Conservation (phyloP, 1,140 invertebrate genomes). For the Drosophila tani region DNA sequence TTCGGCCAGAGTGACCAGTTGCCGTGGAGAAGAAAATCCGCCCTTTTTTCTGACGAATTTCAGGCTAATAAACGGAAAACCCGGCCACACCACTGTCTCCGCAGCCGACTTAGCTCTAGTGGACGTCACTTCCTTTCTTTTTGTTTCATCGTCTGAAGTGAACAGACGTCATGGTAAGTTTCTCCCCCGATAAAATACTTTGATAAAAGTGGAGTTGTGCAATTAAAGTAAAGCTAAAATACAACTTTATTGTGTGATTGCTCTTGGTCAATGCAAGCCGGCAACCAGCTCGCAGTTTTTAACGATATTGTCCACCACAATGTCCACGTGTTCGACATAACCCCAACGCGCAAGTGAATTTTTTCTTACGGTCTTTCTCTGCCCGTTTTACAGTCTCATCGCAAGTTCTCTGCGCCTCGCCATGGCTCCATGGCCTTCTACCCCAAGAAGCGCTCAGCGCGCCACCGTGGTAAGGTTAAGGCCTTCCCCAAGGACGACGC, state of each 20-base stretch:
- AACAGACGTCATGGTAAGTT: constrained; percentile 80
- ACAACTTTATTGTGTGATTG: not conserved
- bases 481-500: constrained; percentile 99
- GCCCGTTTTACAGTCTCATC: constrained; percentile 94
- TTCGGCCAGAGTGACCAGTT: too few species aligned
- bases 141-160: constrained; percentile 76
- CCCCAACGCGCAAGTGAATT: not conserved
- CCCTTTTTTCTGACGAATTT: too few species aligned
- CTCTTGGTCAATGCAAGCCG: not conserved
- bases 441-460: constrained; percentile 97
- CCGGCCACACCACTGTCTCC: not conserved
- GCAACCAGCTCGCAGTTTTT: not conserved
- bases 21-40: too few species aligned
- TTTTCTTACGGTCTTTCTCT: constrained; percentile 6
- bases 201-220: not conserved
- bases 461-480: constrained; percentile 99
- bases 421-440: constrained; percentile 99
- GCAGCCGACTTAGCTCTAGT: constrained; percentile 50
- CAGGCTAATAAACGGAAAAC: too few species aligned
- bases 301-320: too few species aligned
- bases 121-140: constrained; percentile 68
- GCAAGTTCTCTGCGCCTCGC: constrained; percentile 99
- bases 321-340: constrained; percentile 24
- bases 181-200: not conserved
- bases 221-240: not conserved